Percentiles rank a stretch among this genome's conserved stretches.
Evolutionary conservation across 2,888 invertebrate species (phyloP).

Genomic region (Baronia brevicornis): DNA sequence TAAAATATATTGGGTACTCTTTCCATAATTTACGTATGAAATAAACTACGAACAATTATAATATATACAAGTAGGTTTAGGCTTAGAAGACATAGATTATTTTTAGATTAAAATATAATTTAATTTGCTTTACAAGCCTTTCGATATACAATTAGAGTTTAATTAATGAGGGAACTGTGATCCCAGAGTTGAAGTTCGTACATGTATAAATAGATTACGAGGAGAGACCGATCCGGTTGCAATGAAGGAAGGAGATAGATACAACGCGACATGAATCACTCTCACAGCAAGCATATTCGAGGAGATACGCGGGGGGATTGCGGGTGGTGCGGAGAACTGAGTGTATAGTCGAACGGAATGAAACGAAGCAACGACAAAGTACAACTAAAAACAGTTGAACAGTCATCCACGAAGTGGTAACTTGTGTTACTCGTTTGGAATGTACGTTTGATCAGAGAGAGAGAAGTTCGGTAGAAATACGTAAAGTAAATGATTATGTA

Average conservation of each 20-base stretch:
- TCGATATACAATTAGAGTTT: conserved; percentile 19
- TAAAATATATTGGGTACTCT: conserved; percentile 17
- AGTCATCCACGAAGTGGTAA: conserved; percentile 61
- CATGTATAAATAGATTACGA: conserved; percentile 72
- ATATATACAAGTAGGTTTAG: background rate
- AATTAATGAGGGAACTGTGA: conserved; percentile 29
- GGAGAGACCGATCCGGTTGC: conserved; percentile 74
- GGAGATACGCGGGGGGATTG: conserved; percentile 47
- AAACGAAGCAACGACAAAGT: conserved; percentile 62
- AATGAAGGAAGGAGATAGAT: conserved; percentile 74
- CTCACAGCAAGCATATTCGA: conserved; percentile 58
- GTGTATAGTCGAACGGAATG: conserved; percentile 42
- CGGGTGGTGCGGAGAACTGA: conserved; percentile 35
- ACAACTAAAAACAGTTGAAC: conserved; percentile 64
- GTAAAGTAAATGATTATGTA: conserved; percentile 39
- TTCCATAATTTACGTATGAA: too few relatives aligned
- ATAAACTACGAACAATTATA: too few relatives aligned
- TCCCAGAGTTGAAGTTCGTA: conserved; percentile 63
- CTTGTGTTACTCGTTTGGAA: conserved; percentile 47
- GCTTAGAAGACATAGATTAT: background rate
- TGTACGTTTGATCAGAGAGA: conserved; percentile 32
- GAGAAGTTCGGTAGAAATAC: conserved; percentile 36
- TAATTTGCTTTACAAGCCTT: too few relatives aligned
- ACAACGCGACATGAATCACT: conserved; percentile 76
- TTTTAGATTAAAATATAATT: too few relatives aligned